Base-by-base conservation (phyloP, 2,797 vertebrate genomes). In the Lophotriccus pileatus region DNA sequence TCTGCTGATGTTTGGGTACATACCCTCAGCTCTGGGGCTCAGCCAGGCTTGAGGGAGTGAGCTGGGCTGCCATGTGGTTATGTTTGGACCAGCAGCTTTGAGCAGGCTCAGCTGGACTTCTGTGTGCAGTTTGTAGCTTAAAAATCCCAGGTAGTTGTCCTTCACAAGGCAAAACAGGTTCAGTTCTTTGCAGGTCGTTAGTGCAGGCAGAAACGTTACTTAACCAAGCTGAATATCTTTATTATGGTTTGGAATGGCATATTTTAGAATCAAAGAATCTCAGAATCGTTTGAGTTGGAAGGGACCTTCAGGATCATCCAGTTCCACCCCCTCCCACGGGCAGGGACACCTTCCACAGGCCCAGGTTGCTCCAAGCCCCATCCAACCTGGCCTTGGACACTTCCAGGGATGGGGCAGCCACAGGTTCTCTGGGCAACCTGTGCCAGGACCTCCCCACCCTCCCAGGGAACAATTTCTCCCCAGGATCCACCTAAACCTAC, bases 311-410 rank as follows among this genome's bases (percentile, higher is more conserved):
- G 70, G 8, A 17, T n/a, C 36, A 28, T 56, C 41, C 32, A 5
- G 8, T 62, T 6, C 41, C 41, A 62, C 9, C 18, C 41, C 12
- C 25, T 78, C 25, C 63, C 7, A 2, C 21, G 43, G 22, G 24
- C 7, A 76, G 56, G 78, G 32, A 25, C 43, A 34, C 1, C 8
- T 63, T 14, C 17, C 58, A 10, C 37, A 39, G 0, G 25, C 7
- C 44, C 37, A 44, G 28, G 7, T 1, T 70, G 28, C 5, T 89
- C 50, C 55, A 36, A 27, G 4, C 25, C 21, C 30, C 0, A 0
- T 74, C 69, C 70, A 77, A 0, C 14, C 62, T 62, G 36, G 13
- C 8, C 58, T 83, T 12, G 58, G 9, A 2, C 43, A 13, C 17
- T 30, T 19, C n/a, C n/a, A n/a, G n/a, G n/a, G n/a, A n/a, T 47